A percentile compares a stretch with the other conserved stretches of the same genome.
phyloP scores from a whole-genome alignment of 2,113 vertebrate genomes.

The Empidonax traillii region DNA sequence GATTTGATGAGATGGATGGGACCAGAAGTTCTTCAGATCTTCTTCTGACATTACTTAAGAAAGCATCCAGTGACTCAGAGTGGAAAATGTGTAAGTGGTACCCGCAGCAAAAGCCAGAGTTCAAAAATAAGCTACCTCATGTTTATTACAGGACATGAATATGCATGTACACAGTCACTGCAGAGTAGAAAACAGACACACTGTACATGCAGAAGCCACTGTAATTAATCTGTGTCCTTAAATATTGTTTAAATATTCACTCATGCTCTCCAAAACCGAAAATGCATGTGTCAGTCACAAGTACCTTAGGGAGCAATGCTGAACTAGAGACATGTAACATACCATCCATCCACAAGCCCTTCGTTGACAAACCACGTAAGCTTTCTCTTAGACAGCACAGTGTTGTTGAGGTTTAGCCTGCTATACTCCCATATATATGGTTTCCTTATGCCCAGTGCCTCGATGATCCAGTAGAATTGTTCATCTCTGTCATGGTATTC shows the following conservation, averaged over 20 bases:
- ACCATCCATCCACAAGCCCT: constrained; percentile 98
- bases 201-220: not conserved
- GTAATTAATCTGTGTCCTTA: not conserved
- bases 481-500: constrained; percentile 98
- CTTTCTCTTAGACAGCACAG: constrained; percentile 94
- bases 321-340: constrained; percentile 38
- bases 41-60: not conserved
- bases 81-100: not conserved
- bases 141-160: not conserved
- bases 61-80: not conserved
- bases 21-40: not conserved
- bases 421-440: constrained; percentile 97
- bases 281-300: fast-evolving
- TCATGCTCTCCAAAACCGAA: not conserved
- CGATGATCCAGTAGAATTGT: constrained; percentile 96
- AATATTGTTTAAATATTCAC: not conserved
- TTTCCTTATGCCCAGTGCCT: constrained; percentile 87
- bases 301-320: not conserved
- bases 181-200: not conserved
- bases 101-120: not conserved
- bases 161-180: not conserved
- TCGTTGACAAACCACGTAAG: constrained; percentile 98
- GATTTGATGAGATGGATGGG: not conserved
- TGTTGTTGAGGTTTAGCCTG: constrained; percentile 97
- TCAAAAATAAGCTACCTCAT: not conserved